Base-by-base conservation (phyloP, 2,113 vertebrate genomes). In the Sapajus apella region DNA sequence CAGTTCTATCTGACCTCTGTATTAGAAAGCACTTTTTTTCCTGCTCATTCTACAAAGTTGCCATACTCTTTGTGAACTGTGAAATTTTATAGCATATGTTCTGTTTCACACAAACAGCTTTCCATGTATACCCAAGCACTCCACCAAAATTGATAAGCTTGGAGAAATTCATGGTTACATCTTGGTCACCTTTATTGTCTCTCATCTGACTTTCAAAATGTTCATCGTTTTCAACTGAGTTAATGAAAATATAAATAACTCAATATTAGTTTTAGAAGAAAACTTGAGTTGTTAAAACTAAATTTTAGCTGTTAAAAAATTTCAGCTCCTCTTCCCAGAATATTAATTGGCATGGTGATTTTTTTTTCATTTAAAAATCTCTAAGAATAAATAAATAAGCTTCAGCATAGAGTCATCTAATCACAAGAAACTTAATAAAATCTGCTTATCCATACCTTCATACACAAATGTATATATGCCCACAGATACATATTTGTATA, bases 221-320 rank as follows among this genome's bases (percentile, higher is more conserved):
- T 13, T 90, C 35, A 85, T 72, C n/a, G 17, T 43, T 86, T 81
- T 89, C 66, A 81, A 40, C 1, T 80, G 13, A 83, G 8, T 43
- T 55, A 93, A 93, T 94, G n/a, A 87, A 94, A 92, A 85, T 90
- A 90, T 40, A 95, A 91, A 17, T 50, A 75, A 83, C 12, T 8
- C n/a, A 70, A 61, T 84, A 23, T 30, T 85, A 40, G 1, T 87
- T 94, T 88, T 85, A 88, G 5, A 40, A 77, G 14, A 77, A 47
- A 77, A 32, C 43, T 77, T 47, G 43, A 77, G 16, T 47, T 32
- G 27, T 77, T 32, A 47, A 32, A 77, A 18, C 43, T 32, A 77
- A 77, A 77, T 16, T 32, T 77, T 18, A 47, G 13, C 47, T 77
- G 8, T 18, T 47, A 77, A 77, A 75, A 17, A 47, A 47, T 32